Base-by-base conservation (phyloP, 1,140 invertebrate species). In the Frieseomelitta varia region DNA sequence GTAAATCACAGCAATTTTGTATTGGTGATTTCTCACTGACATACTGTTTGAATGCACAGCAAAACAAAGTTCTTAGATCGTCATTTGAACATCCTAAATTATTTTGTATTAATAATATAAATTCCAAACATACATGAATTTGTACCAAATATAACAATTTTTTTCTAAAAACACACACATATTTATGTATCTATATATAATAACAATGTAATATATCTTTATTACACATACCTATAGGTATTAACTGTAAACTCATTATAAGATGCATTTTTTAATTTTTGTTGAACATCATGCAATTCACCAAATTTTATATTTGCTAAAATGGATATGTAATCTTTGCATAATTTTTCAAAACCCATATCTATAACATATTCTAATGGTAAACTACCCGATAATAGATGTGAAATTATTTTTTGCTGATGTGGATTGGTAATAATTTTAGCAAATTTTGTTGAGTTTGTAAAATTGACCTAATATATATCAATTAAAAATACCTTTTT, bases 311-410 rank as follows among this genome's bases (percentile, higher is more conserved):
- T 74, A 61, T 85, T 88, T n/a, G 83, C 76, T n/a, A 94, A 80
- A 53, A 94, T 79, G 58, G 92, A 92, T 55, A 83, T 88, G 34
- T 94, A 94, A 88, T 94, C 93, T 65, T 87, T 90, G 15, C 58
- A 87, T n/a, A 94, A 77, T 85, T 94, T 94, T 73, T 93, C 89
- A 34, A 94, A 91, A 72, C 93, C 94, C 65, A 92, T 92, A 68
- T 94, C 93, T 19, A 94, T 84, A 0, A 93, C 67, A 55, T 93
- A 84, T 88, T 94, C 93, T 61, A 94, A 85, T 14, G 93, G 92
- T 77, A 93, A 75, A 81, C 89, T 90, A 61, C 86, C 88, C 30
- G 80, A 72, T 30, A 94, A 86, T 63, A 90, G 84, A n/a, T 90
- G 83, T 34, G 90, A 55, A 67, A 85, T 61, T 30, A 39, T 55